Base-by-base conservation (phyloP, 2,888 invertebrate genomes). In the Thysanoteuthis rhombus region DNA sequence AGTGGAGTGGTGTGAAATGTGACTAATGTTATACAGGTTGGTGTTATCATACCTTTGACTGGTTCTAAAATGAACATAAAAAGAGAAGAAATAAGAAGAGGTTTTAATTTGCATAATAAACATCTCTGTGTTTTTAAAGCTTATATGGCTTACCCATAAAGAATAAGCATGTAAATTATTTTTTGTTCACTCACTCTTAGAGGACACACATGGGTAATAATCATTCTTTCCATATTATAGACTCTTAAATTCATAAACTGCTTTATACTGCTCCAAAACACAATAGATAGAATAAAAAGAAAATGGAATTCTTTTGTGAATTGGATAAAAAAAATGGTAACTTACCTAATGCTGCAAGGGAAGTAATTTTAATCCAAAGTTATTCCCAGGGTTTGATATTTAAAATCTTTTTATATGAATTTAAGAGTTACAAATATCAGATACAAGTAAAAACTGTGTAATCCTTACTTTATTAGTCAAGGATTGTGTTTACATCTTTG, bases 21-120 rank as follows among this genome's bases (percentile, higher is more conserved):
- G 75, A 75, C 75, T 75, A 75, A 19, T 75, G 75, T n/a, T 36
- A 75, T 75, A 75, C 75, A 75, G 75, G 19, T 75, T 75, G 16
- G 75, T 75, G 75, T 75, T 75, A 12, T 75, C 75, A 75, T 75
- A 75, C 75, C 75, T 75, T 75, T 75, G n/a, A 75, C 75, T 75
- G 75, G 75, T 75, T 75, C 75, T 75, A 75, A 75, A 75, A 75
- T 75, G 75, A 75, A n/a, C 75, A 75, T 75, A 75, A 75, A 75
- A 75, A 75, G n/a, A 75, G n/a, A n/a, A 75, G 75, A 75, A 75
- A 75, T 75, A 12, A 75, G 75, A 75, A 75, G 75, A 75, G 75
- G 75, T 75, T 75, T 75, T 75, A 75, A 75, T 75, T 75, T 75
- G 75, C n/a, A 75, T 75, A 36, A 75, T 75, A n/a, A 75, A 75